Percentiles rank a stretch among this genome's conserved stretches.
Conservation (phyloP, 1,140 invertebrate species). For the Alviniconcha marisindica region DNA sequence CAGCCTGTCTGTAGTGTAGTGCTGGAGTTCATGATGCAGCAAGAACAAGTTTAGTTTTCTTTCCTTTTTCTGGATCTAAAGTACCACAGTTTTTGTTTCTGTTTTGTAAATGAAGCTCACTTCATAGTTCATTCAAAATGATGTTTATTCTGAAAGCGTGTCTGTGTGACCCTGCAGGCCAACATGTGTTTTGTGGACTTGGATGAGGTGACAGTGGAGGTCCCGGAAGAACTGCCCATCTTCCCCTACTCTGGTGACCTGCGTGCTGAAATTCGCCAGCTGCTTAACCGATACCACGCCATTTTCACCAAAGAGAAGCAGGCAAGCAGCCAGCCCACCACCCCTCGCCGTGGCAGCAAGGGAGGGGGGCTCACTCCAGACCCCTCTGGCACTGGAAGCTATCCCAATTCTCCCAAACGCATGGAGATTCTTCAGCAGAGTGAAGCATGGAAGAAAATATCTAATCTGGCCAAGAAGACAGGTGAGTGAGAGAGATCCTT, state of each 20-base stretch:
- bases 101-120: constrained; percentile 24
- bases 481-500: no score
- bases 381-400: constrained; percentile 52
- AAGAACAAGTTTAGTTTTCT: no score
- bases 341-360: constrained; percentile 45
- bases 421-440: constrained; percentile 77
- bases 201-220: constrained; percentile 92
- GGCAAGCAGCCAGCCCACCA: constrained; percentile 48
- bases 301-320: constrained; percentile 53
- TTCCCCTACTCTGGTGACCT: constrained; percentile 95
- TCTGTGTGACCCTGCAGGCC: constrained; percentile 61
- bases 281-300: constrained; percentile 84
- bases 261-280: constrained; percentile 88
- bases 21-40: no score
- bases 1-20: no score
- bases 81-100: background rate
- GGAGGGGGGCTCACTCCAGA: background rate
- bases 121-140: no score
- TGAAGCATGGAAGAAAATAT: constrained; percentile 86
- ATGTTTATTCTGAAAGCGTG: background rate
- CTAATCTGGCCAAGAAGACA: constrained; percentile 86
- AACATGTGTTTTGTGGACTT: constrained; percentile 95
- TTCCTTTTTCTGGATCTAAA: no score
- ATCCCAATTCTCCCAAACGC: constrained; percentile 63
- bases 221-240: constrained; percentile 95